Base-by-base conservation (phyloP, 2,888 invertebrate species). In the Xiphydria camelus region DNA sequence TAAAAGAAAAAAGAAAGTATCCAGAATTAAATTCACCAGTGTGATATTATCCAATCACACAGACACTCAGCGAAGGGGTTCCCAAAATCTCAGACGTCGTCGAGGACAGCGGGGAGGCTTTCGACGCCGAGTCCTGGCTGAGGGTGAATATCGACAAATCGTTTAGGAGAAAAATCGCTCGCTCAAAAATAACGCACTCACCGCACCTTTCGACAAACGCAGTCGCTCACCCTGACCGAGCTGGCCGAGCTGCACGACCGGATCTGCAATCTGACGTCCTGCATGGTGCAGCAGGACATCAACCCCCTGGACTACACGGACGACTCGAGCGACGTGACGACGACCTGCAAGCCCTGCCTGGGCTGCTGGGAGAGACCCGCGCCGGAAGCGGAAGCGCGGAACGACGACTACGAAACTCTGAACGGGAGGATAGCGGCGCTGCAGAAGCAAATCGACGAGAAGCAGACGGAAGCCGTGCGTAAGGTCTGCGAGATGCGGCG, bases 181-280 rank as follows among this genome's bases (percentile, higher is more conserved):
- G n/a, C n/a, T n/a, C n/a, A n/a, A n/a, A n/a, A n/a, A n/a, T n/a
- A n/a, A n/a, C n/a, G n/a, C n/a, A n/a, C n/a, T n/a, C n/a, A n/a
- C n/a, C n/a, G n/a, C n/a, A n/a, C n/a, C n/a, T n/a, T n/a, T n/a
- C n/a, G n/a, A 6, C 17, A 12, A 25, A 25, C 23, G 3, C 47
- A 72, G 71, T 63, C 70, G 4, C 43, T 71, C 41, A 65, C 65
- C 6, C 34, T 72, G 40, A 62, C 64, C 2, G 62, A 70, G 49
- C 45, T 73, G 41, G 73, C 69, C 1, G 68, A 73, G 19, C 51
- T 73, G 19, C 69, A 72, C 48, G 71, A 72, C 26, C 59, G 58
- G 36, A 65, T 73, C 20, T 70, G 73, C 38, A 20, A 48, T 3
- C 23, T 66, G 31, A 70, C 70, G 12, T 63, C 64, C 29, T 46